Base-by-base conservation (phyloP, 2,888 invertebrate genomes). In the Capitulum mitella region DNA sequence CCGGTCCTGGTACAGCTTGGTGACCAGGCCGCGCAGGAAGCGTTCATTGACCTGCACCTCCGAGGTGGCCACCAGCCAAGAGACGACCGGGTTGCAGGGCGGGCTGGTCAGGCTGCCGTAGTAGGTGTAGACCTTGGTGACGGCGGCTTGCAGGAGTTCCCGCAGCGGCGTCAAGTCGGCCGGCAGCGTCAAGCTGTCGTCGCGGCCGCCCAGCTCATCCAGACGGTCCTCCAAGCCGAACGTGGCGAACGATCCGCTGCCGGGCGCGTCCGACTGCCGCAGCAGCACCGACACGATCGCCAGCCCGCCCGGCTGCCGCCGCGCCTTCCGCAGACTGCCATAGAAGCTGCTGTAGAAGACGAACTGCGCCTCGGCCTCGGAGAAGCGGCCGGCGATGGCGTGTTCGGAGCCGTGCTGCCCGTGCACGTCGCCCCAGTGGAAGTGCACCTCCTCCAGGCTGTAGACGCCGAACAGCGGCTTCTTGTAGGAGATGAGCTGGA, bases 381-480 rank as follows among this genome's bases (percentile, higher is more conserved):
- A 22, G 37, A 70, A 70, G 22, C 26, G 3, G 34, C 32, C 37
- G 37, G 6, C 32, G 37, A 70, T 70, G 70, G 70, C 37, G 37
- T 70, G 70, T 26, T 70, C 70, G 19, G 70, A 70, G 37, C 70
- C 70, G 70, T 37, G 37, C 16, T 37, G 37, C 37, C 70, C 70
- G 6, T 16, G 2, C 6, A 26, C 70, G 37, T 70, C 70, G 70
- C 70, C 70, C 70, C 70, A 70, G 37, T 70, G 70, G 34, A 70
- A 12, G 3, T 37, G 22, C 22, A 70, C 26, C 70, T 32, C 22
- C 22, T 37, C 37, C 22, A 70, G 70, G 37, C 14, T 37, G 70
- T 70, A 70, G 22, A 37, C 70, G 37, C 70, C 70, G 70, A 70
- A 70, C 37, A 70, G 70, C 70, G 70, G 70, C 70, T 70, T 70